Base-by-base conservation (phyloP, 2,888 invertebrate species). In the Caenorhabditis sp. region DNA sequence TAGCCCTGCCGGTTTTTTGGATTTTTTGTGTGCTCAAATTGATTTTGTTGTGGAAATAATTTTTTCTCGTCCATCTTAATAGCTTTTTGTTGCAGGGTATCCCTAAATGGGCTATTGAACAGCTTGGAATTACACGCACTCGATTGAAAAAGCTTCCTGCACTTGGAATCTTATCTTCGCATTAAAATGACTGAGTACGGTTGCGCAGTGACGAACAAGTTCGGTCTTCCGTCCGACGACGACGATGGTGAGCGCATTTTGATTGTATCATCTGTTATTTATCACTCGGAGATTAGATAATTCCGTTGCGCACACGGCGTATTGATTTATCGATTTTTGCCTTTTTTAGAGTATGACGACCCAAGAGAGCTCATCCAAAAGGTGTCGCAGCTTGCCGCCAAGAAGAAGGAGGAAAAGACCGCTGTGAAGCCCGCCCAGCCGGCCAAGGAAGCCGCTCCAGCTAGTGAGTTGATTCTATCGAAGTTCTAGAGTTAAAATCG, bases 181-280 rank as follows among this genome's bases (percentile, higher is more conserved):
- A 72, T 17, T 37, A 45, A 65, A 63, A 78, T 78, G 73, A 50
- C 70, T 41, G 85, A 85, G 74, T 87, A 87, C 85, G 86, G 87
- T 56, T 75, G 78, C 61, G 77, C 80, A 59, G 78, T 82, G 22
- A 79, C 84, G 77, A 87, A 87, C 82, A 86, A 86, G 78, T 87
- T 86, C 80, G 81, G 78, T 68, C 81, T 81, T 62, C 72, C 82
- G 62, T 83, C 83, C 65, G 82, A 83, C 62, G 71, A 73, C 50
- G 87, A 86, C 71, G 86, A 84, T 61, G 86, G 86, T 86, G 39
- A 77, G 73, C 79, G 24, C 5, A 26, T 55, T 20, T 24, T 22
- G 50, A 77, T 26, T 45, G 53, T 26, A 46, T 37, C 20, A 48
- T 66, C 65, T 66, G 27, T 53, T 52, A 11, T 43, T n/a, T n/a